Percentiles rank a stretch among this genome's conserved stretches.
Evolutionary conservation across 2,888 invertebrate species (phyloP).

Genomic region (Leuctra nigra): DNA sequence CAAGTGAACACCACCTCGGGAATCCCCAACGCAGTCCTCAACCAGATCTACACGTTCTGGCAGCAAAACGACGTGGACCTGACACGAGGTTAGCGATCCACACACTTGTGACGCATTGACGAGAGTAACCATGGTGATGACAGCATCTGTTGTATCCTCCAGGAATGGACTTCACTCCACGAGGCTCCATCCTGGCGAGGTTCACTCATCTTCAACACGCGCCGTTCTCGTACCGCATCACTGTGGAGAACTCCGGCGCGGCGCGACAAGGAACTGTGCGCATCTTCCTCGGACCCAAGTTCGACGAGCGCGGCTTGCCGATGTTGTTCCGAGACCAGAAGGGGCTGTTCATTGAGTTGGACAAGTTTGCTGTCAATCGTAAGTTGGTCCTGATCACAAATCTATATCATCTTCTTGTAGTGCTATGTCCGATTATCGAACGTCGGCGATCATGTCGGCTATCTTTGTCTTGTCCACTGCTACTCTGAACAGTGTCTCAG

Average conservation of each 20-base stretch:
- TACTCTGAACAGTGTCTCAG: too few species aligned
- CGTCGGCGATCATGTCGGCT: too few species aligned
- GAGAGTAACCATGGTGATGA: too few species aligned
- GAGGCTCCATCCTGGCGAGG: conserved; percentile 30
- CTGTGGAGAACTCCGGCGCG: conserved; percentile 6
- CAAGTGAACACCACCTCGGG: conserved; percentile 34
- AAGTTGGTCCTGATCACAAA: conserved; percentile 39
- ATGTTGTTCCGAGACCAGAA: conserved; percentile 33
- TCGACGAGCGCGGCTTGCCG: conserved; percentile 32
- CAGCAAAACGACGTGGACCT: conserved; percentile 37
- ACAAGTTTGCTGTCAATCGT: conserved; percentile 45
- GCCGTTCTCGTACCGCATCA: conserved; percentile 33
- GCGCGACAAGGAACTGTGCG: conserved; percentile 28
- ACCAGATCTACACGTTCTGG: conserved; percentile 35
- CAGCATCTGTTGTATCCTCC: too few species aligned
- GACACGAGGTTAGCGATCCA: conserved; percentile 36
- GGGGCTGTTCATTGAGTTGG: conserved; percentile 34
- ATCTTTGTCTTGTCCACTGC: too few species aligned
- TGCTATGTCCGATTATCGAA: too few species aligned
- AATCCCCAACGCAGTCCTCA: conserved; percentile 18
- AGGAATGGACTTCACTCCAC: conserved; percentile 38
- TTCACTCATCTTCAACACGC: conserved; percentile 37
- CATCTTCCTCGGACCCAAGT: conserved; percentile 34
- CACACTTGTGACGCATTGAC: too few species aligned
- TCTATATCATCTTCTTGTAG: too few species aligned